These are phyloP conservation scores for Cacoxenus indagator DNA, from an alignment of 2,888 invertebrate genomes.

Conservation along the genomic window DNA sequence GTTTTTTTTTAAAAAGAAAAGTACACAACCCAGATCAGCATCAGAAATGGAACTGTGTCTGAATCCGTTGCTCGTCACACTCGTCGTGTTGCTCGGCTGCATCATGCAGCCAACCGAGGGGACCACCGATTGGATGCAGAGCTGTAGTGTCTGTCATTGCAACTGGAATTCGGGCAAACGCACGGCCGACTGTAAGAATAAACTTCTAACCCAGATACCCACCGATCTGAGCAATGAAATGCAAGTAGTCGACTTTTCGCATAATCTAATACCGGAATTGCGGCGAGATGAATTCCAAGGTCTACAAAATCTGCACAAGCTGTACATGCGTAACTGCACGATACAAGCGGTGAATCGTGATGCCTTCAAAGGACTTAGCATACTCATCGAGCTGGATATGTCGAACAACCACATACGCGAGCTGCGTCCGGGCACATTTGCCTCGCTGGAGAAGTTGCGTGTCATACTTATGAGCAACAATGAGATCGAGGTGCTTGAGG, in stretches of 20 bases:
- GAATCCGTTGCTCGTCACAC: constrained; percentile 11
- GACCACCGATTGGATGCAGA: constrained; percentile 67
- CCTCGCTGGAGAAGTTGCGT: constrained; percentile 79
- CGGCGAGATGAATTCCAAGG: constrained; percentile 78
- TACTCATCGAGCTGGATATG: constrained; percentile 87
- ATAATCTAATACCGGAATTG: constrained; percentile 79
- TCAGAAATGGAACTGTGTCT: constrained; percentile 28
- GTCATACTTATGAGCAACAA: constrained; percentile 83
- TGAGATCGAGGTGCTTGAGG: constrained; percentile 79
- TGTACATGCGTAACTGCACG: constrained; percentile 81
- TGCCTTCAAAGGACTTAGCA: constrained; percentile 82
- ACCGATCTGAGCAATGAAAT: constrained; percentile 79
- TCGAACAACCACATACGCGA: constrained; percentile 80
- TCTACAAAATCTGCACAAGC: constrained; percentile 85
- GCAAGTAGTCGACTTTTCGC: constrained; percentile 80
- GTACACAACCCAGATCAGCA: neutral
- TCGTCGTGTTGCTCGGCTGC: constrained; percentile 18
- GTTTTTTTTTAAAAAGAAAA: constrained; percentile 8
- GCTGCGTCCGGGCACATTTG: constrained; percentile 80
- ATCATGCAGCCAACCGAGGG: constrained; percentile 43
- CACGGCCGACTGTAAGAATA: constrained; percentile 83
- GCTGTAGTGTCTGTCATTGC: constrained; percentile 78
- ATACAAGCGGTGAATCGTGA: constrained; percentile 80
- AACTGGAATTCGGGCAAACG: constrained; percentile 89
- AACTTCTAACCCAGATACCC: constrained; percentile 80